phyloP scores from a whole-genome alignment of 2,888 invertebrate genomes.

The Volucella inflata region DNA sequence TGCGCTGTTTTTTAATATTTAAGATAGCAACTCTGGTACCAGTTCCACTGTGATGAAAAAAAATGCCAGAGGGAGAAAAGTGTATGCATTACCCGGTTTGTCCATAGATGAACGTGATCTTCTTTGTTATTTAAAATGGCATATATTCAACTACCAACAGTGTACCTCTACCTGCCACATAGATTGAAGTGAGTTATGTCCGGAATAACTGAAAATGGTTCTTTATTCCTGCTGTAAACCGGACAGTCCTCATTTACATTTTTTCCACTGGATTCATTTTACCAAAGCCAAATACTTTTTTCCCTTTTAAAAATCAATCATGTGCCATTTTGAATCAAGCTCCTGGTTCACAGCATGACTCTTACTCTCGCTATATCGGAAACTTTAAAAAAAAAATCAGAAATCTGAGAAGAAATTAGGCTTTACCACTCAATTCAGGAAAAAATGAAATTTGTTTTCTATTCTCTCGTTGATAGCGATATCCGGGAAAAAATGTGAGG shows the following conservation, averaged over 20 bases:
- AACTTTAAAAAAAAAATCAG: not conserved
- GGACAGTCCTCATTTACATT: constrained; percentile 60
- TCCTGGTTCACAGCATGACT: constrained; percentile 9
- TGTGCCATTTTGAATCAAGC: constrained; percentile 49
- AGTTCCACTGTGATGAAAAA: too few species aligned
- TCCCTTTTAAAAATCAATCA: constrained; percentile 29
- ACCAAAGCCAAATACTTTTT: constrained; percentile 65
- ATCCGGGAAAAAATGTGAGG: constrained; percentile 49
- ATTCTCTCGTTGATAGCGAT: constrained; percentile 72
- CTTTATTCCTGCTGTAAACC: constrained; percentile 37
- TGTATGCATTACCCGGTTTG: too few species aligned
- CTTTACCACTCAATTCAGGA: constrained; percentile 72
- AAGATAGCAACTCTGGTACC: too few species aligned
- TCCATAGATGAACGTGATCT: constrained; percentile 36
- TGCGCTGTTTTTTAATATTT: too few species aligned
- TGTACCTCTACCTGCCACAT: constrained; percentile 17
- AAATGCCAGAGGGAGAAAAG: too few species aligned
- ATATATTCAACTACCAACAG: constrained; percentile 15
- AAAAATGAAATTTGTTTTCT: constrained; percentile 74
- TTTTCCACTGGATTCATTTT: constrained; percentile 41
- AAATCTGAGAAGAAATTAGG: constrained; percentile 54
- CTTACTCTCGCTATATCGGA: constrained; percentile 30
- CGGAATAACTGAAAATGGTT: constrained; percentile 64
- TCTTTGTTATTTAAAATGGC: constrained; percentile 56
- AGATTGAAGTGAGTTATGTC: constrained; percentile 45